Evolutionary conservation across 1,140 invertebrate species (phyloP).

Genomic region (Globodera ellingtonae): DNA sequence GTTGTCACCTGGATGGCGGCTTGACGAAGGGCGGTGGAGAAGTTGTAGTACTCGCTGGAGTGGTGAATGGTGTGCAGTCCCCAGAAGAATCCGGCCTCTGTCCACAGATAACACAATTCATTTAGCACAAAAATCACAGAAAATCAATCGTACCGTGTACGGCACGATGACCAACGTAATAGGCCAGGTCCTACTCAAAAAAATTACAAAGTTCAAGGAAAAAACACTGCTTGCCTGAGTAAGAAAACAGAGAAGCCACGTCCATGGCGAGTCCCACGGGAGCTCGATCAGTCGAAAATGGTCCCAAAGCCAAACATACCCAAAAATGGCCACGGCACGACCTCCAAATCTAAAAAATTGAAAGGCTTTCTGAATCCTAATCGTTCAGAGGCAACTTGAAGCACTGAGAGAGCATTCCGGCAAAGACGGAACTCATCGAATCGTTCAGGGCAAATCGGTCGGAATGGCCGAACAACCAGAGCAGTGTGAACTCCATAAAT

Average conservation of each 20-base stretch:
- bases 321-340: slow-evolving; percentile 60
- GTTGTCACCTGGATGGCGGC: slow-evolving; percentile 56
- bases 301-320: slow-evolving; percentile 62
- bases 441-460: slow-evolving; percentile 63
- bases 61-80: slow-evolving; percentile 93
- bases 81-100: slow-evolving; percentile 85
- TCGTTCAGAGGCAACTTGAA: slow-evolving; percentile 2
- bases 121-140: neutral
- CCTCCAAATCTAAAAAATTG: slow-evolving; percentile 56
- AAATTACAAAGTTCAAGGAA: neutral
- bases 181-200: slow-evolving; percentile 65
- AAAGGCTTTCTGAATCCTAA: neutral
- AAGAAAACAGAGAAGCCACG: slow-evolving; percentile 63
- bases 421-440: slow-evolving; percentile 61
- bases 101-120: slow-evolving; percentile 35
- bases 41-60: slow-evolving; percentile 90
- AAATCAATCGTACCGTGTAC: slow-evolving; percentile 66
- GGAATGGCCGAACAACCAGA: slow-evolving; percentile 54
- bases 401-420: slow-evolving; percentile 64
- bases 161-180: slow-evolving; percentile 69
- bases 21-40: slow-evolving; percentile 72
- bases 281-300: slow-evolving; percentile 61
- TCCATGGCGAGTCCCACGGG: slow-evolving; percentile 65
- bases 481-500: slow-evolving; percentile 59
- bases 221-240: slow-evolving; percentile 34